Evolutionary conservation across 2,113 vertebrate species (phyloP), one percentile per base, ranked within the genome.

Genomic region (Psammodynastes pulverulentus): DNA sequence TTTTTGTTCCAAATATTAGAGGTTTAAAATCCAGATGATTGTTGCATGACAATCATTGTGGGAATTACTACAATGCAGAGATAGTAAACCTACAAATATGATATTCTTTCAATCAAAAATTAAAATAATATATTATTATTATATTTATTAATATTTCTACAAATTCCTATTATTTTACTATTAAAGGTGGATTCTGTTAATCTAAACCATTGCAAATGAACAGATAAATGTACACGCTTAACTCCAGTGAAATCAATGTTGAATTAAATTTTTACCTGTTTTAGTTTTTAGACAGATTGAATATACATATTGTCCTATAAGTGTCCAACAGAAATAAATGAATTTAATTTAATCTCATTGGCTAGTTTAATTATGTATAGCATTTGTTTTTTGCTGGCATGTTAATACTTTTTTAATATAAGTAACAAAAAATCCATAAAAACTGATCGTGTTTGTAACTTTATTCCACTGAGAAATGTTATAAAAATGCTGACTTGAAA

Each of bases 401-500:
- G 45, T 10, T 62, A 49, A n/a, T 9, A 51, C 1, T 49, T 34
- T 23, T 51, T 72, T 53, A 45, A 91, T 51, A 45, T 46, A 43
- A 85, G 34, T 54, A 67, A 67, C 23, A 56, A 24, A 87, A 67
- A 51, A 43, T 8, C 1, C 21, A 67, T 3, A 56, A 46, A n/a
- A 90, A 43, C 26, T 23, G 29, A 53, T 53, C 5, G 34, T 89
- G 43, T 92, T 2, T 5, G 92, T 34, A 91, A 93, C 86, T 87
- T 79, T 58, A 49, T 84, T 88, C 21, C 43, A 53, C n/a, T 93
- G 72, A 0, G 89, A 89, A 93, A 89, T 5, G 89, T 13, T 90
- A 17, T 91, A 91, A 17, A 86, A 94, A 89, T 26, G 48, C 23
- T 4, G 92, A 92, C 86, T 48, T 88, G 48, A 53, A 93, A 94